Base-by-base conservation (phyloP, 1,140 invertebrate genomes). In the Platorchestia sp. region DNA sequence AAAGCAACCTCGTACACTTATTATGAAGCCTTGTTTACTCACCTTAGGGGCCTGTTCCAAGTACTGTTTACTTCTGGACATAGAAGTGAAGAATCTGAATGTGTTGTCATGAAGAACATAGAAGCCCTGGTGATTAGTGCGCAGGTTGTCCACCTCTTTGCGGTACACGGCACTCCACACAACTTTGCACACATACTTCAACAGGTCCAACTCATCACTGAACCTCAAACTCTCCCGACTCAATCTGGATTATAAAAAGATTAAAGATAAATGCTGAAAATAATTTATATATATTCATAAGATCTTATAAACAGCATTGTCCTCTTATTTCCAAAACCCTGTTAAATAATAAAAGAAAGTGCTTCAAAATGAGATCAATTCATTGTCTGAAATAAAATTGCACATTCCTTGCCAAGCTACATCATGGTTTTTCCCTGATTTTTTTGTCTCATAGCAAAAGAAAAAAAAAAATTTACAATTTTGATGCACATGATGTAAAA, bases 141-240 rank as follows among this genome's bases (percentile, higher is more conserved):
- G 97, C n/a, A 99, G 97, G 97, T 99, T 99, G 97, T 99, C 99
- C 95, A 99, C 99, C 97, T 99, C 99, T 97, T 99, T 99, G 97
- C 99, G 99, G 97, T 99, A 99, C 43, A 99, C 98, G 47, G 98
- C 98, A 44, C 98, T 98, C 99, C 99, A 99, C 97, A 99, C 99
- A 97, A 99, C 99, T 96, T 99, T 99, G 97, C 99, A 99, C 86
- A 99, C 99, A 96, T 99, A 99, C 97, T 99, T 99, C 97, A 99
- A 99, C 44, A 99, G 99, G 96, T 99, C 99, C 53, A 99, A 97
- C 97, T 99, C 99, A 97, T 99, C 99, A 97, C 99, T 99, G 97
- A 99, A 99, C 95, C 99, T 97, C 5, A 98, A 98, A 97, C 98
- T 98, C 97, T 99, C 99, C 97, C 98, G 98, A 0, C 99, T 99